Evolutionary conservation across 2,888 invertebrate species (phyloP).

Genomic region (Cacoxenus indagator): DNA sequence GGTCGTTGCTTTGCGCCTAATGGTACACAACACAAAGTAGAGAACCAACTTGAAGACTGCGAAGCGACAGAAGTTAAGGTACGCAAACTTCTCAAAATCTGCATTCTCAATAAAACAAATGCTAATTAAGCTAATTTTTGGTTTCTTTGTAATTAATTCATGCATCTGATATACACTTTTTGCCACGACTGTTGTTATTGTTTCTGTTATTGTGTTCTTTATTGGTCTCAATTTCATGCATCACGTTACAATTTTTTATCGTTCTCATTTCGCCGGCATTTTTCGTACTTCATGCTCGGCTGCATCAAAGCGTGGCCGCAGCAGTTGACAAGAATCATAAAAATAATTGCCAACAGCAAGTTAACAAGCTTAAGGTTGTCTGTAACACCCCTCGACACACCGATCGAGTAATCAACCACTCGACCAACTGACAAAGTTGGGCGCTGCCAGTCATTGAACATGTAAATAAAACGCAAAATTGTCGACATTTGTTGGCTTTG

Average conservation of each 20-base stretch:
- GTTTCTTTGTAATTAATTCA: neutral
- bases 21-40: neutral
- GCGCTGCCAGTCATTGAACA: neutral
- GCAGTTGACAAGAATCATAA: slow-evolving; percentile 14
- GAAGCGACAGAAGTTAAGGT: neutral
- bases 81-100: neutral
- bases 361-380: slow-evolving; percentile 7
- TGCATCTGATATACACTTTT: neutral
- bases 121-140: neutral
- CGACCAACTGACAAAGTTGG: too few species aligned
- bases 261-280: neutral
- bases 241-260: neutral
- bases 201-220: neutral
- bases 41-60: neutral
- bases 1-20: neutral
- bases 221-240: slow-evolving; percentile 19
- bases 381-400: too few species aligned
- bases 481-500: slow-evolving; percentile 16
- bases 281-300: neutral
- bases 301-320: slow-evolving; percentile 5
- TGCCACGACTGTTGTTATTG: neutral
- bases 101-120: neutral
- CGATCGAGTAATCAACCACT: too few species aligned
- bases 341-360: slow-evolving; percentile 18
- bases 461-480: slow-evolving; percentile 20